Evolutionary conservation across 2,888 invertebrate species (phyloP), one percentile per base, ranked within the genome.

Genomic region (Anagyrus pseudococci): DNA sequence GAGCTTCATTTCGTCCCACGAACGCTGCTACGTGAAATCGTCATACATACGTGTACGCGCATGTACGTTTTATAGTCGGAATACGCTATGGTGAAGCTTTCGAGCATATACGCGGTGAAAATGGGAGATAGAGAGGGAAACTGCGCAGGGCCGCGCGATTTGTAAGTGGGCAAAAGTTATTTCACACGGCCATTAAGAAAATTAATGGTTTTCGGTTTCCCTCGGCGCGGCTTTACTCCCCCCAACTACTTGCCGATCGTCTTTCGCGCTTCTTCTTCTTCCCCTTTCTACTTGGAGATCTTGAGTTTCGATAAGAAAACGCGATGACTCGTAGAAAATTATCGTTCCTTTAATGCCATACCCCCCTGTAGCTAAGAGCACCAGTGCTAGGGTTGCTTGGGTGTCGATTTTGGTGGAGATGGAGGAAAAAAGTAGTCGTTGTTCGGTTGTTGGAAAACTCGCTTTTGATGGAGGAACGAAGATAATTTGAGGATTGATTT

Each of bases 141-240:
- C 10, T 29, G 10, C 10, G 10, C 29, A 41, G 8, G 17, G n/a
- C n/a, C 26, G 40, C 46, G 41, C 49, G 53, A 57, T 43, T 49
- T 19, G 63, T 57, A 67, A 57, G 60, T 67, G 67, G 68, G 70
- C 60, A 65, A 70, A 57, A 71, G 68, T 72, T 68, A 68, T 68
- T 72, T 69, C 70, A 68, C 70, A 64, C 67, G 67, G 71, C 71
- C 71, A 76, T 75, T 76, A 75, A 68, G 71, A 69, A 72, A 75
- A 75, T 76, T 74, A 74, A 75, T 75, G 73, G 73, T 71, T 73
- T 73, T 71, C 67, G 70, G 69, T 72, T 71, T 70, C 72, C 66
- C 64, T 64, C 67, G 57, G 56, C 69, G 40, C 62, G 44, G 6
- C 29, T 41, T 33, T 46, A 46, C 53, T 54, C 17, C 46, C 52